These are phyloP conservation scores for Ephestia elutella DNA, from an alignment of 1,140 invertebrate genomes.

Conservation along the genomic window DNA sequence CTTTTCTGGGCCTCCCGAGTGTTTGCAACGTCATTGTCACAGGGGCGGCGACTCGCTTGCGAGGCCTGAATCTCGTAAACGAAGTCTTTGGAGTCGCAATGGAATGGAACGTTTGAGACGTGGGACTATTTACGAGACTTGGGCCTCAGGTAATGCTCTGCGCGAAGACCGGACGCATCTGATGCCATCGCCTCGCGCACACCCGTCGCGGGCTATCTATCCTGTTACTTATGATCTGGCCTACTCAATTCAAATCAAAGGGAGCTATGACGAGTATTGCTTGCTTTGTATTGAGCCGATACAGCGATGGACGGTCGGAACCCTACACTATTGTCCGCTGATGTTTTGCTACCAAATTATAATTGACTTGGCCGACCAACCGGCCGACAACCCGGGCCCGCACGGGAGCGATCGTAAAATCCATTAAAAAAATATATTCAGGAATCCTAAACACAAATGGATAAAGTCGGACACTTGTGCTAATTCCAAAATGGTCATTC, in stretches of 20 bases:
- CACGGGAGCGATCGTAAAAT: conserved; percentile 31
- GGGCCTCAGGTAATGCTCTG: neutral
- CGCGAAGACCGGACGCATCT: conserved; percentile 33
- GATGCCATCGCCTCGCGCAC: conserved; percentile 22
- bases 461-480: conserved; percentile 28
- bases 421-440: conserved; percentile 38
- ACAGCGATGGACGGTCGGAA: conserved; percentile 16
- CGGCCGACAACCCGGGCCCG: conserved; percentile 19
- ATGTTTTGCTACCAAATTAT: conserved; percentile 13
- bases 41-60: conserved; percentile 1
- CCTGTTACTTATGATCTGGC: conserved; percentile 15
- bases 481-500: conserved; percentile 31
- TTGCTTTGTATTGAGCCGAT: conserved; percentile 18
- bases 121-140: neutral
- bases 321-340: conserved; percentile 10
- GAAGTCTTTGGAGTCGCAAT: neutral
- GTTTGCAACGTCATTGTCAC: neutral
- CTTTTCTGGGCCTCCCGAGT: neutral
- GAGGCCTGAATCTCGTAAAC: conserved; percentile 16
- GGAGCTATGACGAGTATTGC: conserved; percentile 20
- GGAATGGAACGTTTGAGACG: neutral
- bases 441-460: conserved; percentile 34
- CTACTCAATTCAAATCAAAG: conserved; percentile 8
- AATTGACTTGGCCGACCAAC: conserved; percentile 16
- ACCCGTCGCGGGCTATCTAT: conserved; percentile 9